These are phyloP conservation scores for Eubasilissa regina DNA, from an alignment of 1,140 invertebrate genomes.

Conservation along the genomic window DNA sequence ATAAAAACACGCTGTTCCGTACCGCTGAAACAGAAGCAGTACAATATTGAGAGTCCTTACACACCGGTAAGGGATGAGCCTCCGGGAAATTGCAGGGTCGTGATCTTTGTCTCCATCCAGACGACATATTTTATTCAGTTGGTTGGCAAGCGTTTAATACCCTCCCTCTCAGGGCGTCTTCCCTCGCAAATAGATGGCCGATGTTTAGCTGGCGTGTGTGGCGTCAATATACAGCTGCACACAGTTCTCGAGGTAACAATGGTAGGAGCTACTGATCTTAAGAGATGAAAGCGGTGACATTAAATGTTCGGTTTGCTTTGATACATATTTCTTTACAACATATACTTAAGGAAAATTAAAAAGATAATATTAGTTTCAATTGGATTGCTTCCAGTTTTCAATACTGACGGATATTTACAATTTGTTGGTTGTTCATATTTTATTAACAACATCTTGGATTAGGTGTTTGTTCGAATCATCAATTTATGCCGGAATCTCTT, in stretches of 20 bases:
- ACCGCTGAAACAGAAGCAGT: background rate
- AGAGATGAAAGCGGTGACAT: too few species aligned
- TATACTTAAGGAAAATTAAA: too few species aligned
- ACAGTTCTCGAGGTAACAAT: background rate
- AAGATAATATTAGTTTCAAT: too few species aligned
- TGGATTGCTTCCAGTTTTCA: too few species aligned
- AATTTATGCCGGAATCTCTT: too few species aligned
- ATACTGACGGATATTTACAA: too few species aligned
- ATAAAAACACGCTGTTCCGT: background rate
- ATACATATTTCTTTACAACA: too few species aligned
- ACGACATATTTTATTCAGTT: slow-evolving; percentile 54
- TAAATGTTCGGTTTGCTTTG: too few species aligned
- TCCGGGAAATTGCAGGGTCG: slow-evolving; percentile 49
- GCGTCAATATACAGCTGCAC: slow-evolving; percentile 1
- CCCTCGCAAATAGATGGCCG: slow-evolving; percentile 20
- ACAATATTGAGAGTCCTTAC: slow-evolving; percentile 12
- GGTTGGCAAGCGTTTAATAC: slow-evolving; percentile 49
- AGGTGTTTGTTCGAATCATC: too few species aligned
- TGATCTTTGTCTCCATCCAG: slow-evolving; percentile 55
- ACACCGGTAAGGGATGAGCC: slow-evolving; percentile 26
- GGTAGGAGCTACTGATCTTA: too few species aligned
- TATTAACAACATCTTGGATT: too few species aligned
- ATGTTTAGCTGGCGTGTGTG: slow-evolving; percentile 12
- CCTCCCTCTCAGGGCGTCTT: slow-evolving; percentile 16
- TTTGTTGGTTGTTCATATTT: too few species aligned